Base-by-base conservation (phyloP, 2,888 invertebrate species). In the Nomada lathburiana region DNA sequence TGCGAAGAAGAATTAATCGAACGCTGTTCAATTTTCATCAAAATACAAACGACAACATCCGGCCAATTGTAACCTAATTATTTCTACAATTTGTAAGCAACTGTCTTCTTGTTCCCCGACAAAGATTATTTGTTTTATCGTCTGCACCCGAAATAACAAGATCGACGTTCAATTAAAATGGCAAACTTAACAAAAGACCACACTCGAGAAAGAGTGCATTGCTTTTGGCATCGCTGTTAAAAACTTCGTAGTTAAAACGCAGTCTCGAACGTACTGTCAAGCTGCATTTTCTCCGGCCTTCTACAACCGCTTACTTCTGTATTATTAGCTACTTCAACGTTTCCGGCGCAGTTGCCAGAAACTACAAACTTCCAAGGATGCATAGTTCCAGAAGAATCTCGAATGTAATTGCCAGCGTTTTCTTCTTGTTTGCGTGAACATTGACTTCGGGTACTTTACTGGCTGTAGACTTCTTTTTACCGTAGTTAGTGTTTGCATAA, bases 221-320 rank as follows among this genome's bases (percentile, higher is more conserved):
- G 70, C 26, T 70, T 29, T 26, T 60, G 44, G 68, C 75, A 52
- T 53, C 13, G 62, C 75, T 75, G 60, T 75, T 75, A 68, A 75
- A 75, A 75, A 68, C 75, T 69, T 68, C 2, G 29, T 44, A 68
- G 75, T 69, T 75, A n/a, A 75, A 75, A 60, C 47, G 29, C 20
- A 13, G n/a, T 44, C 26, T 5, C 47, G 36, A 62, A 71, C 70
- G 59, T 59, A 29, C 29, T 59, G 59, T 70, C 70, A 36, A 52
- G 36, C 23, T 52, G 70, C 60, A 36, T 60, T 36, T 60, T 36
- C 36, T 36, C 7, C 36, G 36, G 0, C 60, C 16, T 18, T 59
- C 29, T 50, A 36, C 50, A 2, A 7, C 18, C 23, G 18, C 70
- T 44, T 52, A 70, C 60, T 62, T 60, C 36, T 36, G 60, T 60